These are phyloP conservation scores for Crioceris asparagi DNA, from an alignment of 2,888 invertebrate genomes.

Conservation along the genomic window DNA sequence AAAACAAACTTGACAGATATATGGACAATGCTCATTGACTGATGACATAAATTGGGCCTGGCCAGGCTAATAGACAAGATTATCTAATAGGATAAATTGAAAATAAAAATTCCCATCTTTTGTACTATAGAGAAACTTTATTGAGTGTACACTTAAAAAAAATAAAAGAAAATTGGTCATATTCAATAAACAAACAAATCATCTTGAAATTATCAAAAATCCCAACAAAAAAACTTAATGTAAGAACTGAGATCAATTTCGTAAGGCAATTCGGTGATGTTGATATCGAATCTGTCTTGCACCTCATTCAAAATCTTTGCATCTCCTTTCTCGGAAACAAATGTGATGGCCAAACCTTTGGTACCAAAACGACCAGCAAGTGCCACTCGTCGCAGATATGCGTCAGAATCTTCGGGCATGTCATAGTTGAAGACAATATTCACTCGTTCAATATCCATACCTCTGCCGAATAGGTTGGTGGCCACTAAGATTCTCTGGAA, in stretches of 20 bases:
- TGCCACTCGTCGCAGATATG: conserved; percentile 95
- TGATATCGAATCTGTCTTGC: conserved; percentile 98
- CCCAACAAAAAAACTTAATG: conserved; percentile 49
- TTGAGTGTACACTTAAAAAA: conserved; percentile 15
- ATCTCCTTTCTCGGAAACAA: conserved; percentile 95
- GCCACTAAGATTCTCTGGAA: conserved; percentile 86
- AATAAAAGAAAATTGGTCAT: no score
- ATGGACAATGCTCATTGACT: no score
- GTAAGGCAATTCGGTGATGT: conserved; percentile 95
- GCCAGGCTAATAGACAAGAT: no score
- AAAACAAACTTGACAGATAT: no score
- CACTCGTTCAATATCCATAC: conserved; percentile 99
- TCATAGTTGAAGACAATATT: conserved; percentile 99
- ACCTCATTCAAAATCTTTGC: conserved; percentile 97
- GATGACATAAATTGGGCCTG: no score
- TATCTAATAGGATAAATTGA: no score
- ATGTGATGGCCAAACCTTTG: conserved; percentile 96
- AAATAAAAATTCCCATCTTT: no score
- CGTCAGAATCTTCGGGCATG: conserved; percentile 99
- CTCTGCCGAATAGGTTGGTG: conserved; percentile 98
- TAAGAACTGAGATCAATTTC: conserved; percentile 98
- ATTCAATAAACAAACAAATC: conserved; percentile 1
- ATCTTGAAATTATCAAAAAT: background rate
- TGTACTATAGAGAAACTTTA: no score
- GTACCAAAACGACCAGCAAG: conserved; percentile 98